Base-by-base conservation (phyloP, 1,140 invertebrate species). In the Sitophilus oryzae region DNA sequence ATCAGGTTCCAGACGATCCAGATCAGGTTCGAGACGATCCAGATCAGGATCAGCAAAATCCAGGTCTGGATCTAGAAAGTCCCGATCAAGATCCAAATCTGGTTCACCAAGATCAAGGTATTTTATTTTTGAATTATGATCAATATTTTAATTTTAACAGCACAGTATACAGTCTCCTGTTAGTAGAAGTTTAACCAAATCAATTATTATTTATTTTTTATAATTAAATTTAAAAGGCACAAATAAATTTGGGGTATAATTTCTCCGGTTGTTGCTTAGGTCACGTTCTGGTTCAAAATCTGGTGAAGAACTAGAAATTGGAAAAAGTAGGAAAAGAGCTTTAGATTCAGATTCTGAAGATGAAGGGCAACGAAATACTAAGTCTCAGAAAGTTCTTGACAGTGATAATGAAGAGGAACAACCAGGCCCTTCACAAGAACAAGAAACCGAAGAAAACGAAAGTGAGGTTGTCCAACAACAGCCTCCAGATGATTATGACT, bases 301-400 rank as follows among this genome's bases (percentile, higher is more conserved):
- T 8, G 25, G 42, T n/a, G 35, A 42, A 2, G 37, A 50, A 20
- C 19, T 15, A 10, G 3, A 30, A 30, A 9, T 11, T 30, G 25
- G 5, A 5, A 30, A 30, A 30, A 30, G 11, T 11, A 30, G 11
- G 25, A 79, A 77, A 65, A 68, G 76, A 46, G 65, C 68, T 14
- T 64, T 72, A 58, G 57, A 74, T 37, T 81, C 78, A 1, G 80
- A 82, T 54, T 81, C 79, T 0, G 79, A 82, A 52, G 76, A 76
- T 61, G 75, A 77, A 55, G 71, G 65, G 38, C 67, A 18, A 6
- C 64, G 52, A 21, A 47, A 66, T 1, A 74, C 71, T 52, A 75
- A 75, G 36, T 62, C 60, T 2, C 73, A 73, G 52, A 77, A 74
- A 54, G 65, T 68, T 6, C 73, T 74, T 2, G 74, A 75, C 52